These are phyloP conservation scores for Drosophila macrospina DNA, from an alignment of 2,888 invertebrate genomes.

Conservation along the genomic window DNA sequence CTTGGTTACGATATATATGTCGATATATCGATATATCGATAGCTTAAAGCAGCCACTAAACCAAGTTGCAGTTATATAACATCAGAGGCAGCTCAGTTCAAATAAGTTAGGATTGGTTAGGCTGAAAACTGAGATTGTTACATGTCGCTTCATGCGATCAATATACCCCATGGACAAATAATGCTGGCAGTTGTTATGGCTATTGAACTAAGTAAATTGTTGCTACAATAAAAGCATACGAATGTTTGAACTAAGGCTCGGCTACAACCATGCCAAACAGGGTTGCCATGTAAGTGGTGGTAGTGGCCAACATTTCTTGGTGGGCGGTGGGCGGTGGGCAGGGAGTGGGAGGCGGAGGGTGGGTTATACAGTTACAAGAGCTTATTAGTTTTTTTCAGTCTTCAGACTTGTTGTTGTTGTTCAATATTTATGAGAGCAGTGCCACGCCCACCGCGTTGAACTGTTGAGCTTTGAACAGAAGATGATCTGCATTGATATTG, in stretches of 20 bases:
- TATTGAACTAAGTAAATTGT: constrained; percentile 1
- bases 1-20: background rate
- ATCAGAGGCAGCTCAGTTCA: background rate
- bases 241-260: constrained; percentile 20
- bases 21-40: background rate
- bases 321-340: too few relatives aligned
- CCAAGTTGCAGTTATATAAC: background rate
- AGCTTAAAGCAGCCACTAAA: background rate
- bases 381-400: constrained; percentile 49
- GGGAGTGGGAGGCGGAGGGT: constrained; percentile 22
- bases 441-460: constrained; percentile 44
- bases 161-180: constrained; percentile 1
- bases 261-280: constrained; percentile 10
- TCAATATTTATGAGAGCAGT: constrained; percentile 9
- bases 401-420: constrained; percentile 46
- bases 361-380: constrained; percentile 30
- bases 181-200: constrained; percentile 33
- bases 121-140: background rate
- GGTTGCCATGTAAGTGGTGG: constrained; percentile 1
- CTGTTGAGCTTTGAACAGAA: constrained; percentile 48
- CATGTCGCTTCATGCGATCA: background rate
- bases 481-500: background rate
- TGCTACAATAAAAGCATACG: background rate
- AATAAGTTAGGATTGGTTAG: background rate
- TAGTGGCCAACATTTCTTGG: too few relatives aligned